Evolutionary conservation across 1,140 invertebrate genomes (phyloP).

Genomic region (Agrilus planipennis): DNA sequence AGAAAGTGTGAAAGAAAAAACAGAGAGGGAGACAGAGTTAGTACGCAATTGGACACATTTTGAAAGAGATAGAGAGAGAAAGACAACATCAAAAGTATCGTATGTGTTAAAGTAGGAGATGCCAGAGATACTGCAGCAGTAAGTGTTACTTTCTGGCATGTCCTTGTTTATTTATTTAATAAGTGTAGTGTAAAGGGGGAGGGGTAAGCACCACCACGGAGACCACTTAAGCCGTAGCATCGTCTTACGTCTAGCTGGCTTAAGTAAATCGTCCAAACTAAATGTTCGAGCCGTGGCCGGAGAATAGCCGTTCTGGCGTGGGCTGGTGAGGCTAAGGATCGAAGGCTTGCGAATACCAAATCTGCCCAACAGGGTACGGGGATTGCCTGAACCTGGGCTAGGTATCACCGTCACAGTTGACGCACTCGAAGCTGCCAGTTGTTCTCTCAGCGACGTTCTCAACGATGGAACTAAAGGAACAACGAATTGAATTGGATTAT

Average conservation of each 20-base stretch:
- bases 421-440: conserved; percentile 30
- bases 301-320: conserved; percentile 38
- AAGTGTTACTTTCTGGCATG: too few relatives aligned
- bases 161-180: too few relatives aligned
- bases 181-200: conserved; percentile 3
- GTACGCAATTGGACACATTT: not conserved
- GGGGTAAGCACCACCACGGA: conserved; percentile 17
- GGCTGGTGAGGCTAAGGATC: conserved; percentile 56
- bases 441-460: conserved; percentile 33
- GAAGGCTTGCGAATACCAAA: conserved; percentile 71
- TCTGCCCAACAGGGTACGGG: conserved; percentile 56
- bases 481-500: not conserved
- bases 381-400: conserved; percentile 31
- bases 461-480: conserved; percentile 25
- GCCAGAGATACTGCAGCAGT: too few relatives aligned
- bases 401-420: conserved; percentile 31
- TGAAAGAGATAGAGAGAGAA: conserved; percentile 6
- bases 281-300: conserved; percentile 49
- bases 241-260: conserved; percentile 59
- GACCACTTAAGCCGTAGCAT: too few relatives aligned
- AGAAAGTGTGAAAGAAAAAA: conserved; percentile 10
- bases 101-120: too few relatives aligned
- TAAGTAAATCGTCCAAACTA: conserved; percentile 71
- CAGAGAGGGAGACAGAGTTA: conserved; percentile 4
- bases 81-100: conserved; percentile 7